Base-by-base conservation (phyloP, 2,888 invertebrate genomes). In the Nemurella pictetii region DNA sequence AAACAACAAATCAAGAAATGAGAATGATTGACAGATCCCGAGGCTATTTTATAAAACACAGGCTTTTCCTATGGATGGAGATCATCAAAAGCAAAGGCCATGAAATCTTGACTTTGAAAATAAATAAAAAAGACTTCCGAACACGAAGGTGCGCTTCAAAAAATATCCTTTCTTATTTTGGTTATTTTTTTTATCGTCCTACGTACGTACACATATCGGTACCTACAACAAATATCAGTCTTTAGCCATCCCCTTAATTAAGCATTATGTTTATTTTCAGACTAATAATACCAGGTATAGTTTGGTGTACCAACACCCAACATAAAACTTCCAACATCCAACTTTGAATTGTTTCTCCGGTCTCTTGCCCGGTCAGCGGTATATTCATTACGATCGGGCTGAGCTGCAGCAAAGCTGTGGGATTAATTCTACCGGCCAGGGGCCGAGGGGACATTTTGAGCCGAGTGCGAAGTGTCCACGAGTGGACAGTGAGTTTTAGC, bases 1-100 rank as follows among this genome's bases (percentile, higher is more conserved):
- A 72, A 29, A 55, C 82, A 82, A 82, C 82, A 82, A 82, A 82
- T 82, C 55, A 82, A 55, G 82, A 82, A 82, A 82, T 82, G 27
- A 82, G 28, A 82, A 55, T 82, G 82, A 82, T 82, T 82, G 82
- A 36, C 55, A 81, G 82, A 36, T 82, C 82, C 78, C 30, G 29
- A 9, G 30, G 78, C 29, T n/a, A 25, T 78, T 28, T 28, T 78
- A 30, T 30, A 78, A 30, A 30, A 28, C n/a, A 78, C 78, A 30
- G 15, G 78, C 28, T 78, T 78, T 78, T 78, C 78, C 30, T 30
- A n/a, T 4, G 30, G 78, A 78, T 30, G 30, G 28, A 30, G 29
- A 28, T 78, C 26, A 78, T 78, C 78, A 78, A 78, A 29, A 78
- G 29, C 30, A 28, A 28, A 78, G n/a, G 30, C 78, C 78, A 30